Base-by-base conservation (phyloP, 2,113 vertebrate genomes). In the Pachycephala philippinensis region DNA sequence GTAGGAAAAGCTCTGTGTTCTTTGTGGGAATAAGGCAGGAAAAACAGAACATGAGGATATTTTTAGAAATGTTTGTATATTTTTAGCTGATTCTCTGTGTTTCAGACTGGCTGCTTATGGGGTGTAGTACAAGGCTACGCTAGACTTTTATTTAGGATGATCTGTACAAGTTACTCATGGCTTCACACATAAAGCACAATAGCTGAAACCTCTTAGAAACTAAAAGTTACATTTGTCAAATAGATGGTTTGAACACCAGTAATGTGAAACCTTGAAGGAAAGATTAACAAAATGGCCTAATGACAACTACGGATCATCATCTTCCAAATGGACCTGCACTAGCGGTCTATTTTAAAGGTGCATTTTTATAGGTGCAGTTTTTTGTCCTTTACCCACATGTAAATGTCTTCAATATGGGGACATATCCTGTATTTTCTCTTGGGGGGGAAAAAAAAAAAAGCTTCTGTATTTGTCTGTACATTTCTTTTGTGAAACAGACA, bases 371-470 rank as follows among this genome's bases (percentile, higher is more conserved):
- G 9, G 18, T 92, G 26, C 22, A 59, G 19, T 63, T 86, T 81
- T 16, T 45, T 70, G 20, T 35, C 28, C 17, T 69, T 74, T 74
- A 61, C 13, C 4, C 2, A 2, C 13, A 56, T 16, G 40, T 39
- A 22, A 4, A 15, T 7, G 3, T 76, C 18, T 88, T 69, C 54
- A 54, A 0, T 86, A 69, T 28, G 23, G 10, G 31, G 30, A 59
- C 3, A 15, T 50, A 10, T 9, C n/a, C 33, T n/a, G 13, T 50
- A 27, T 52, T 69, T 92, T 44, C 9, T 60, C 19, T 52, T 47
- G 10, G 35, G 3, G 37, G 37, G 1, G 1, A 4, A 15, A 16
- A 37, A 23, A 28, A 21, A 19, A 42, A 26, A 22, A 3, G 4
- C 11, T 70, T 49, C 39, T 60, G 5, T 13, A 7, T 63, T 12